Conservation (phyloP, 1,140 invertebrate genomes). For the Scaptodrosophila lebanonensis region DNA sequence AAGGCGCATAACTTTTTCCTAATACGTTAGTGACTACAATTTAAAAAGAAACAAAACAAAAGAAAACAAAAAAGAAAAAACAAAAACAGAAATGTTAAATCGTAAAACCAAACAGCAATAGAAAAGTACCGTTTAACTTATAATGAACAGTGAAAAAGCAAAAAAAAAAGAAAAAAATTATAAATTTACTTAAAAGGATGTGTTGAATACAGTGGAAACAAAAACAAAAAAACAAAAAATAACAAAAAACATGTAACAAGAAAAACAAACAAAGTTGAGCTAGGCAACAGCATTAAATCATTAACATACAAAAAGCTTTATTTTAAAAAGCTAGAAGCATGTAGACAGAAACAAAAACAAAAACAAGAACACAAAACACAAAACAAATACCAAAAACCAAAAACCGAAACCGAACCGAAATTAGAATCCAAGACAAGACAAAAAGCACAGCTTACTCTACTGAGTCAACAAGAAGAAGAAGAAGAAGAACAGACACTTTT, state of each 20-base stretch:
- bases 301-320: conserved; percentile 14
- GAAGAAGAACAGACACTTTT: conserved; percentile 50
- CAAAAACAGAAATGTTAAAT: conserved; percentile 33
- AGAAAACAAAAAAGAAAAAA: conserved; percentile 9
- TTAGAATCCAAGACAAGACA: conserved; percentile 9
- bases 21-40: conserved; percentile 75
- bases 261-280: conserved; percentile 1
- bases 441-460: background rate
- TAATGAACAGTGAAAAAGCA: conserved; percentile 42
- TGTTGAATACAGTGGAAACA: conserved; percentile 56
- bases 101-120: conserved; percentile 63
- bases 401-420: conserved; percentile 22
- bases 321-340: conserved; percentile 22
- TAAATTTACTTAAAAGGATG: conserved; percentile 57
- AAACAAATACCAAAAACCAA: conserved; percentile 1
- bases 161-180: conserved; percentile 41
- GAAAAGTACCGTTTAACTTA: conserved; percentile 65
- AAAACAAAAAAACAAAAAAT: conserved; percentile 16
- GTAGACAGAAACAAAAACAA: conserved; percentile 22
- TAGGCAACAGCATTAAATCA: conserved; percentile 21
- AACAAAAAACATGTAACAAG: conserved; percentile 3
- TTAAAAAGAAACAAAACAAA: conserved; percentile 34
- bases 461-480: background rate
- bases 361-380: conserved; percentile 17
- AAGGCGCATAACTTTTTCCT: conserved; percentile 83